Evolutionary conservation across 92 coral and sea anemone genomes (phyloP), one percentile per base, ranked within the genome.

Genomic region (Heliopora coerulea): DNA sequence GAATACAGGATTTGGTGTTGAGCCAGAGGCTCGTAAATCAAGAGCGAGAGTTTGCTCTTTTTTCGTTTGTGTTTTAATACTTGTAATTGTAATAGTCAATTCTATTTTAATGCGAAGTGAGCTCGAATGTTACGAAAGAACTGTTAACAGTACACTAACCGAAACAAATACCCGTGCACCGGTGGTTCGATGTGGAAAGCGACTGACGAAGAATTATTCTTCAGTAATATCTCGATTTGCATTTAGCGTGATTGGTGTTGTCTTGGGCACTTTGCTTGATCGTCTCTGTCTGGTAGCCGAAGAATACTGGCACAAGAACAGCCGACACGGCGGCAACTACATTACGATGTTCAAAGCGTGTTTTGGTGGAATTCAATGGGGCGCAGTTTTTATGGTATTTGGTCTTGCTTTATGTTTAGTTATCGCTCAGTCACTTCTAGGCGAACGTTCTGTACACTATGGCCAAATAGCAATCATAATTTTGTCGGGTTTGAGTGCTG

Each of bases 311-410:
- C 65, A 59, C 39, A 9, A 26, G 1, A 0, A 29, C 0, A 2
- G 3, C 3, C 65, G 65, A 14, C 29, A 59, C 12, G 65, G 39
- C 39, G 65, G 65, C 2, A 59, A 23, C 14, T 14, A 39, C 3
- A 59, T 3, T 2, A 59, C 26, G 19, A 59, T 59, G 65, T 30
- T 29, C 2, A 59, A 59, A 59, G 65, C 65, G 10, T 59, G 65
- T 35, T 59, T 59, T 35, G 28, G 65, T 28, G 65, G 65, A 9
- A 8, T 59, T 17, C 21, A 12, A 40, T 46, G 52, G 52, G n/a
- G 12, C 7, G 2, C n/a, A 46, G 12, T 46, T 6, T 46, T 15
- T 15, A 6, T 46, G n/a, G 12, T 7, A 15, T 6, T 15, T 15
- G 12, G 52, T 46, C 15, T 46, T 4, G 11, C 11, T 37, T 4